These are phyloP conservation scores for Sinocyclocheilus maitianheensis DNA, from an alignment of 2,113 vertebrate species.

Conservation along the genomic window DNA sequence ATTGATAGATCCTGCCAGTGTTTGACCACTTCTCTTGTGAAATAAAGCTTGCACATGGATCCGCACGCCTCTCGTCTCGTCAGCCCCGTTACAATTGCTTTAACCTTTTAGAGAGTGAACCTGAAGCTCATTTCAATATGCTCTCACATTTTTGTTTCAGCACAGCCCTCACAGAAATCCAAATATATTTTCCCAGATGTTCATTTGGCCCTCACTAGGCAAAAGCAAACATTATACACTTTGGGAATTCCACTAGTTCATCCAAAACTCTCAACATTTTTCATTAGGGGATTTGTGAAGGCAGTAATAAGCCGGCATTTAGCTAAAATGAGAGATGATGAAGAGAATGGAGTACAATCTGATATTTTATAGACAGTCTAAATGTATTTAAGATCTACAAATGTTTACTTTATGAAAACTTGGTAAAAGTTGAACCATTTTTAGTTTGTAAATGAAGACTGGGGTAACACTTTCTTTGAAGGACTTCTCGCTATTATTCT, in stretches of 20 bases:
- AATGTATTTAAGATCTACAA: not conserved
- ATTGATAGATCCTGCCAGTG: no score
- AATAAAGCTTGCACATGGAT: no score
- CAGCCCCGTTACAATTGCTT: not conserved
- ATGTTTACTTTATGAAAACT: not conserved
- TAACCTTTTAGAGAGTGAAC: not conserved
- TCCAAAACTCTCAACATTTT: not conserved
- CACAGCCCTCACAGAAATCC: not conserved
- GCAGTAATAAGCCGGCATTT: not conserved
- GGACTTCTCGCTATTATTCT: no score
- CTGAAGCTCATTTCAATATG: not conserved
- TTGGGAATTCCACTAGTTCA: not conserved
- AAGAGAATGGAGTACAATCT: not conserved
- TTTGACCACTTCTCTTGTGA: no score
- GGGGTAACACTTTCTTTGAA: no score
- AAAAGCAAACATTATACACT: not conserved
- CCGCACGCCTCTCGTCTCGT: no score
- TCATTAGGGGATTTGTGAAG: not conserved
- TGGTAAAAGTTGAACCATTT: not conserved
- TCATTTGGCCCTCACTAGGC: not conserved
- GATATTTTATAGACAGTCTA: not conserved
- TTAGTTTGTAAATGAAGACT: not conserved
- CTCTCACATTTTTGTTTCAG: not conserved
- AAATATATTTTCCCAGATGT: constrained; percentile 1
- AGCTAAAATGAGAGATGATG: not conserved